A percentile compares a stretch with the other conserved stretches of the same genome.
phyloP scores from a whole-genome alignment of 2,797 vertebrate species.

The Pangasius mekongensis region DNA sequence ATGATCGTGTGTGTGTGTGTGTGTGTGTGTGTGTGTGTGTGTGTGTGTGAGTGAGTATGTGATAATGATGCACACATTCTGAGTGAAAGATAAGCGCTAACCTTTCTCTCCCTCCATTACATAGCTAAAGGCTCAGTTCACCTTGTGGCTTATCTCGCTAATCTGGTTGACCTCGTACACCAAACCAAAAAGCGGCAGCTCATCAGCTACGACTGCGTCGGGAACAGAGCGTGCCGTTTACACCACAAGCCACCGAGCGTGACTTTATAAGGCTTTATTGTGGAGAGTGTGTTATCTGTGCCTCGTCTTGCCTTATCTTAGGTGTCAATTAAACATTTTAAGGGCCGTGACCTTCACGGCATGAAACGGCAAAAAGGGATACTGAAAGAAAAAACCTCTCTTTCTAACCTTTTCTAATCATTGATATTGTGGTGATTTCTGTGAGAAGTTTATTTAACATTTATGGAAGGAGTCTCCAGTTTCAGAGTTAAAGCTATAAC shows the following conservation, averaged over 20 bases:
- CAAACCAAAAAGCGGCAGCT: not conserved
- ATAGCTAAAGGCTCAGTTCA: slow-evolving; percentile 14
- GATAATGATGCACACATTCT: slow-evolving; percentile 16
- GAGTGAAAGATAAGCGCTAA: slow-evolving; percentile 33
- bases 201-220: not conserved
- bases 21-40: slow-evolving; percentile 14
- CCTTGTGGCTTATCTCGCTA: slow-evolving; percentile 1
- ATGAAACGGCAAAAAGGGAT: not conserved
- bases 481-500: too few species aligned
- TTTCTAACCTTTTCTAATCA: not conserved
- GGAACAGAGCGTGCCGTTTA: not conserved
- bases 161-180: slow-evolving; percentile 5
- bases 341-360: not conserved
- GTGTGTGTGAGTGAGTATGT: not conserved
- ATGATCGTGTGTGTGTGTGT: slow-evolving; percentile 31
- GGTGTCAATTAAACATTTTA: not conserved
- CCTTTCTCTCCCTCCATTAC: not conserved
- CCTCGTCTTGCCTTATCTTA: not conserved
- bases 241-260: not conserved
- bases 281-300: not conserved
- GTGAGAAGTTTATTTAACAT: not conserved
- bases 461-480: not conserved
- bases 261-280: slow-evolving; percentile 14
- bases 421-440: not conserved
- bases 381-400: not conserved